phyloP scores from a whole-genome alignment of 1,140 invertebrate species.

The Stratiolaelaps scimitus region DNA sequence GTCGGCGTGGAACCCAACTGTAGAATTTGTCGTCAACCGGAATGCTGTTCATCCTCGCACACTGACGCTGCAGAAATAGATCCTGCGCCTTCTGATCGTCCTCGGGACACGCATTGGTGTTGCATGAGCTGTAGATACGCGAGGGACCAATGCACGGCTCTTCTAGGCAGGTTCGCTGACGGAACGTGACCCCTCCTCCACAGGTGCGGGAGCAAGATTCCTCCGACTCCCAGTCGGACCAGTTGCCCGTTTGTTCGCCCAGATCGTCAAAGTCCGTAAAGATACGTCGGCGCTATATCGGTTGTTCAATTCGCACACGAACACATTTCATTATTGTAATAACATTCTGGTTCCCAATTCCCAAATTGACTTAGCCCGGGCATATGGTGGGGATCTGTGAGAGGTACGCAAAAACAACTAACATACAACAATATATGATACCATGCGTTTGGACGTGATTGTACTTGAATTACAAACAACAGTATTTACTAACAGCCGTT shows the following conservation, averaged over 20 bases:
- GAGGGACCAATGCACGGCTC: conserved; percentile 13
- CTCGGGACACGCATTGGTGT: conserved; percentile 9
- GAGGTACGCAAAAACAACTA: background rate
- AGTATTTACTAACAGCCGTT: too few relatives aligned
- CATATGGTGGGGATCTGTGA: background rate
- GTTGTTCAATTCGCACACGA: background rate
- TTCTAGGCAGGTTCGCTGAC: conserved; percentile 37
- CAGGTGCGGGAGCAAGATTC: conserved; percentile 60
- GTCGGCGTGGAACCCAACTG: conserved; percentile 33
- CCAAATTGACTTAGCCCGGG: background rate
- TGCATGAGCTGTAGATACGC: background rate
- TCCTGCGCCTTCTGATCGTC: background rate
- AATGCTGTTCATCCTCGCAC: conserved; percentile 59
- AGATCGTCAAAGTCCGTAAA: conserved; percentile 4
- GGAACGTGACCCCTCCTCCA: conserved; percentile 64
- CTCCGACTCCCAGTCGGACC: conserved; percentile 9
- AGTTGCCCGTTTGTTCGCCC: conserved; percentile 15
- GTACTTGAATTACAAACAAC: too few relatives aligned
- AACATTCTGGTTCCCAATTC: background rate
- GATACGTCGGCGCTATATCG: conserved; percentile 1
- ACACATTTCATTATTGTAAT: background rate
- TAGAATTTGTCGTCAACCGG: conserved; percentile 54
- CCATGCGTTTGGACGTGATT: too few relatives aligned
- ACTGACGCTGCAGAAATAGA: conserved; percentile 48
- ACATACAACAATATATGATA: too few relatives aligned